Conservation (phyloP, 2,113 vertebrate genomes). For the Pongo abelii region DNA sequence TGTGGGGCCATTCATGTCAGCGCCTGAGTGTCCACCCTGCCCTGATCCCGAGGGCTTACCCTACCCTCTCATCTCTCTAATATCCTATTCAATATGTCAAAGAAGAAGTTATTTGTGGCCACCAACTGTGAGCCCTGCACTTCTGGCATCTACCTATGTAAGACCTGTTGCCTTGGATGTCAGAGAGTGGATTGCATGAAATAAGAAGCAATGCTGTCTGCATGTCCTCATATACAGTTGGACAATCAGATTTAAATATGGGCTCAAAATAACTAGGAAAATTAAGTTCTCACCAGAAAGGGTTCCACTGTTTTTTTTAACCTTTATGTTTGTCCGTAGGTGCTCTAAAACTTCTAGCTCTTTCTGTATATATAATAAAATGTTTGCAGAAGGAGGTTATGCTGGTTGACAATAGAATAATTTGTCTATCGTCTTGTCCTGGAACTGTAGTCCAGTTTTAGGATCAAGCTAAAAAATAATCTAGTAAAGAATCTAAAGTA, state of each 20-base stretch:
- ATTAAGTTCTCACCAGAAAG: not conserved
- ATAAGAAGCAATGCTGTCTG: not conserved
- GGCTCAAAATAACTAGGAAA: not conserved
- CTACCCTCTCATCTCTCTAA: not conserved
- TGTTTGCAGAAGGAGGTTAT: not conserved
- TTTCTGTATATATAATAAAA: not conserved
- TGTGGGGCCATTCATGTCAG: not conserved
- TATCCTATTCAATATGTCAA: not conserved
- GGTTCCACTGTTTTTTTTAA: not conserved
- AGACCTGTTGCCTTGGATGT: not conserved
- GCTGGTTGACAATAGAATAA: not conserved
- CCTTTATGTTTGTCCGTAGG: not conserved
- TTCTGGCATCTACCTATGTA: not conserved
- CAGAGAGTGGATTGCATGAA: too few relatives aligned
- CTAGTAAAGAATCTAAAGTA: not conserved
- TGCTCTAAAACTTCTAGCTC: not conserved
- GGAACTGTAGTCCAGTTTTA: not conserved
- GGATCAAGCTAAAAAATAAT: not conserved
- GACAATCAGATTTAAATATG: not conserved
- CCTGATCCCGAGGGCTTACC: fast-evolving
- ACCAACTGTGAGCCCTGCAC: not conserved
- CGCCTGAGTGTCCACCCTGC: fast-evolving
- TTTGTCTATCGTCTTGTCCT: not conserved
- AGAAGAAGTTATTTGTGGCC: not conserved
- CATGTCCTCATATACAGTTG: not conserved